These are phyloP conservation scores for Fopius arisanus DNA, from an alignment of 1,140 invertebrate genomes.

Conservation along the genomic window DNA sequence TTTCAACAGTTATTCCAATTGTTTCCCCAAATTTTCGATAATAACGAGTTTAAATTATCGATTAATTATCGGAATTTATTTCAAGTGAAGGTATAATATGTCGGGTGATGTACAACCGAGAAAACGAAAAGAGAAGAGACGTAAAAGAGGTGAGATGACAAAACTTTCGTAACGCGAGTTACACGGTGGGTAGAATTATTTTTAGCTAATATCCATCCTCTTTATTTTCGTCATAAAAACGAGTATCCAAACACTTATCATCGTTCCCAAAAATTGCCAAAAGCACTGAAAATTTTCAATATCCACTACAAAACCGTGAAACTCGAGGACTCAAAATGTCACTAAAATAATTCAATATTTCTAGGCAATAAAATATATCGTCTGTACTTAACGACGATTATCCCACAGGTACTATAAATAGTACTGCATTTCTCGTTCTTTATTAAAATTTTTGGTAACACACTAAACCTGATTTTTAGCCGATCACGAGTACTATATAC, in stretches of 20 bases:
- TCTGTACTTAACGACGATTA: neutral
- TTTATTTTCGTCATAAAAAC: slow-evolving; percentile 46
- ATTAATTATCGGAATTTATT: neutral
- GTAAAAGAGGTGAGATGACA: slow-evolving; percentile 72
- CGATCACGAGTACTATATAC: slow-evolving; percentile 39
- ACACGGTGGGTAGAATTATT: slow-evolving; percentile 44
- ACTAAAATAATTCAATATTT: neutral
- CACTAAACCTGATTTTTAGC: slow-evolving; percentile 22
- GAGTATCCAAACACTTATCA: neutral
- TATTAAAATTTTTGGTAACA: slow-evolving; percentile 26
- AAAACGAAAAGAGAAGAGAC: slow-evolving; percentile 76
- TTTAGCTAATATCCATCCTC: slow-evolving; percentile 45
- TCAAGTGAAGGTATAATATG: slow-evolving; percentile 57
- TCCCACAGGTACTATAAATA: neutral
- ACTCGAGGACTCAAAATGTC: neutral
- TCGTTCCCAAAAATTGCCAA: neutral
- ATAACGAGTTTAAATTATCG: neutral
- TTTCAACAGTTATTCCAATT: neutral
- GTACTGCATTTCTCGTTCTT: slow-evolving; percentile 15
- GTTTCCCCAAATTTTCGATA: neutral
- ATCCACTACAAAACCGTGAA: neutral
- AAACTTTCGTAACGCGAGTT: slow-evolving; percentile 49
- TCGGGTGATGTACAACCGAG: slow-evolving; percentile 77
- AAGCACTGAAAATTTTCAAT: neutral
- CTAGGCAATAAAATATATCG: neutral